Base-by-base conservation (phyloP, 2,888 invertebrate species). In the Dascillus cervinus region DNA sequence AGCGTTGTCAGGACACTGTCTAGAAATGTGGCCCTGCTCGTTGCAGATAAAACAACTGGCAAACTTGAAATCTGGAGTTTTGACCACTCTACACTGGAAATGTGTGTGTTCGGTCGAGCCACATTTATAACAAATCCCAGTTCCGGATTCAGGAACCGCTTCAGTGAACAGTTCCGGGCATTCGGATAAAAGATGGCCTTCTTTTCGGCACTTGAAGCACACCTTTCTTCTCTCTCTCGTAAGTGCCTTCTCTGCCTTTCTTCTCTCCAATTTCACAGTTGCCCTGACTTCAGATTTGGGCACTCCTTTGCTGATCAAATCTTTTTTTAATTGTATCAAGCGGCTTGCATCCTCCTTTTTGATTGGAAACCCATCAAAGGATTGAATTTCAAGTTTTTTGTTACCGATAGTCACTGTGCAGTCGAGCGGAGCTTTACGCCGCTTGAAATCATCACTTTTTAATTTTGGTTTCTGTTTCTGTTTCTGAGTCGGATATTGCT, bases 41-140 rank as follows among this genome's bases (percentile, higher is more conserved):
- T 78, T 78, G 59, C 92, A 94, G 44, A 92, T 82, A 55, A 91
- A 92, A 62, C 92, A 94, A 31, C 77, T 79, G 0, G 91, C 91
- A 66, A 79, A 89, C 55, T 83, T 76, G 52, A 77, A 88, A 34
- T 79, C 77, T 39, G 76, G 72, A 21, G 72, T 71, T 44, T 66
- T 73, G 17, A 73, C 73, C 1, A 81, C 79, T 67, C 75, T 78
- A 50, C 84, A 84, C 52, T 81, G 76, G 55, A 77, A 77, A 50
- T 82, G 79, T 6, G 75, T 77, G 55, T 91, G 91, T 57, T 90
- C 90, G 3, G 85, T 85, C 0, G 89, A 89, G 1, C 91, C 91
- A 64, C 91, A 91, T 61, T 89, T 89, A 55, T 84, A 90, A 54
- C 90, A 90, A 26, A 89, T 76, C 4, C 84, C 85, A 26, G 74